These are phyloP conservation scores for Diachrysia chrysitis DNA, from an alignment of 2,888 invertebrate species.

Conservation along the genomic window DNA sequence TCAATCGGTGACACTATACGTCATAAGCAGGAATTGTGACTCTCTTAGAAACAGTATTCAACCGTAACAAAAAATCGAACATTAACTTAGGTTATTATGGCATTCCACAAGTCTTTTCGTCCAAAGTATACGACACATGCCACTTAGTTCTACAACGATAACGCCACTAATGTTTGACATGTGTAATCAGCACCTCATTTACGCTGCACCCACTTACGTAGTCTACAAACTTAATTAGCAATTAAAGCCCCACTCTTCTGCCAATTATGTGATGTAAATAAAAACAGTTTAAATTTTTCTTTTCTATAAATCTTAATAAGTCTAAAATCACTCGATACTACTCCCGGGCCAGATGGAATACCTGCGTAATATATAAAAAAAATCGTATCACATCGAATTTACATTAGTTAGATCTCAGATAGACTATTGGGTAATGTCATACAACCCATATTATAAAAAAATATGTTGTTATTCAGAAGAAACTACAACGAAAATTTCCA, in stretches of 20 bases:
- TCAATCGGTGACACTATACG: constrained; percentile 63
- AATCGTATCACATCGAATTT: too few relatives aligned
- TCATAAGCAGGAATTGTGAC: constrained; percentile 20
- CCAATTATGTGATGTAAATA: constrained; percentile 52
- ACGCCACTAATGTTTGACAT: constrained; percentile 48
- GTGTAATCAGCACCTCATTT: constrained; percentile 49
- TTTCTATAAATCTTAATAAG: too few relatives aligned
- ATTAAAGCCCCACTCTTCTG: constrained; percentile 47
- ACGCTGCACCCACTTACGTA: constrained; percentile 13
- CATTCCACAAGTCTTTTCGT: background rate
- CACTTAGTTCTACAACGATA: constrained; percentile 51
- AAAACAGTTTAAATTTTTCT: too few relatives aligned
- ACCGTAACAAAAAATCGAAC: background rate
- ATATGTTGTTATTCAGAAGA: too few relatives aligned
- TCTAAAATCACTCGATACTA: too few relatives aligned
- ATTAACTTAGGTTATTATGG: background rate
- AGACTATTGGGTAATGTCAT: too few relatives aligned
- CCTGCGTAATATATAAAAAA: too few relatives aligned
- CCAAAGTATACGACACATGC: constrained; percentile 30
- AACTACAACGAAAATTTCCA: too few relatives aligned
- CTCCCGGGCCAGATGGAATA: too few relatives aligned
- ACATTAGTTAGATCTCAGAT: too few relatives aligned
- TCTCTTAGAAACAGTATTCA: background rate
- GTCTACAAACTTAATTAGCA: constrained; percentile 52
- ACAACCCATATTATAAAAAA: too few relatives aligned